These are phyloP conservation scores for Muscicapa adusta DNA, from an alignment of 2,113 vertebrate genomes.

Conservation along the genomic window DNA sequence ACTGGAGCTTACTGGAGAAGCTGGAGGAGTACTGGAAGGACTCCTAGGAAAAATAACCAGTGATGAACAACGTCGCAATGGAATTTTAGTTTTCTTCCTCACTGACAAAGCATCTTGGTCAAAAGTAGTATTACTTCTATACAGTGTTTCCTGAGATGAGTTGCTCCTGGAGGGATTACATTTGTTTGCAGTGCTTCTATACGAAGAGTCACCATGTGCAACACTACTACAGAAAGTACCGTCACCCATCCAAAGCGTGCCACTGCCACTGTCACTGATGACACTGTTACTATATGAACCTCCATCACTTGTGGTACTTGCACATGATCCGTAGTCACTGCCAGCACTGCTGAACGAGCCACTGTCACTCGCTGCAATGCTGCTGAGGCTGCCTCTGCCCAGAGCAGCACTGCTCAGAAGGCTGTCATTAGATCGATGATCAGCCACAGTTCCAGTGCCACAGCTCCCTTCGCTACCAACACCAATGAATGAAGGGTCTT, in stretches of 20 bases:
- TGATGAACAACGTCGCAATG: slow-evolving; percentile 90
- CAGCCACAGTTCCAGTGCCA: neutral
- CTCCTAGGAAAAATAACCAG: slow-evolving; percentile 92
- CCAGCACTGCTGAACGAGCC: slow-evolving; percentile 69
- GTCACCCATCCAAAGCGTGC: slow-evolving; percentile 34
- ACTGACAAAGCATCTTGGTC: slow-evolving; percentile 73
- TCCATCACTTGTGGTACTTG: slow-evolving; percentile 76
- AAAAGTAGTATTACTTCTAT: slow-evolving; percentile 74
- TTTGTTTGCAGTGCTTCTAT: neutral
- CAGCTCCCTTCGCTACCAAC: neutral
- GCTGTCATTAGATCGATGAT: neutral
- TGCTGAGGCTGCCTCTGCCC: slow-evolving; percentile 36
- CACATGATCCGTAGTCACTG: slow-evolving; percentile 73
- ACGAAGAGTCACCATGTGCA: neutral
- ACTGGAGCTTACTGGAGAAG: slow-evolving; percentile 78
- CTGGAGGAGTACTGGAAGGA: slow-evolving; percentile 85
- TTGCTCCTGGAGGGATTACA: slow-evolving; percentile 66
- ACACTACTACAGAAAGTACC: slow-evolving; percentile 12
- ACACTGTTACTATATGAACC: slow-evolving; percentile 81
- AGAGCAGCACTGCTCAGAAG: slow-evolving; percentile 3
- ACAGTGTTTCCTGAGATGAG: slow-evolving; percentile 73
- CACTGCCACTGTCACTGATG: slow-evolving; percentile 68
- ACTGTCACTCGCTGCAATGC: slow-evolving; percentile 60
- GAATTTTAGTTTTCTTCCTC: slow-evolving; percentile 74
- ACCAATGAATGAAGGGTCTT: slow-evolving; percentile 25